phyloP scores from a whole-genome alignment of 2,113 vertebrate genomes.

The Herpailurus yagouaroundi region DNA sequence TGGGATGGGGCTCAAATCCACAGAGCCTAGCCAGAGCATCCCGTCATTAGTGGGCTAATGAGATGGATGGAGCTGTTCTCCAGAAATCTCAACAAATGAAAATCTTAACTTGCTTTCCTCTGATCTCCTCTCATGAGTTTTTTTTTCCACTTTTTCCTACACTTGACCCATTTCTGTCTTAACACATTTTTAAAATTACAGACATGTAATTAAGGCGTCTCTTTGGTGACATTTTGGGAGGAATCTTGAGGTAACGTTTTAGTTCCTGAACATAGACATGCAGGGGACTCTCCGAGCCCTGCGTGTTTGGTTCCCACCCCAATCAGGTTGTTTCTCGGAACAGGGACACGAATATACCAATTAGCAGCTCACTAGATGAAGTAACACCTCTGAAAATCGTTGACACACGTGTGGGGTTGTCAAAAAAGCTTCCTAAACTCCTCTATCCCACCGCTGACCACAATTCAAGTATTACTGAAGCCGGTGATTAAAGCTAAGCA shows the following conservation, averaged over 20 bases:
- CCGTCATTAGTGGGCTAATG: not conserved
- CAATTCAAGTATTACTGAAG: not conserved
- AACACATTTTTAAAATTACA: not conserved
- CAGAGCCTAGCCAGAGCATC: not conserved
- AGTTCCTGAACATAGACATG: not conserved
- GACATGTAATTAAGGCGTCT: not conserved
- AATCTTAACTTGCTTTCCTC: not conserved
- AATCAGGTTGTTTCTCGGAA: not conserved
- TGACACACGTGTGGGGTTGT: not conserved
- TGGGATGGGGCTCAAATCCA: accelerated
- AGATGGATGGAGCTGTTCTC: not conserved
- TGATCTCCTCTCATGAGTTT: not conserved
- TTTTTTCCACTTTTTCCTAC: not conserved
- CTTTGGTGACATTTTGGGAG: not conserved
- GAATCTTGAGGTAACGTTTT: not conserved
- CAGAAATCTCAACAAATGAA: not conserved
- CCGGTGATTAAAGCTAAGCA: not conserved
- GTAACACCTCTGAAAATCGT: not conserved
- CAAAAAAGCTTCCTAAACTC: not conserved
- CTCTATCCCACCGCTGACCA: not conserved
- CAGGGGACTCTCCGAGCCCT: not conserved
- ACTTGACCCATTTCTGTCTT: not conserved
- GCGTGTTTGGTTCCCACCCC: accelerated
- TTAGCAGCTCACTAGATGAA: not conserved
- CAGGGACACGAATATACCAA: not conserved